phyloP scores from a whole-genome alignment of 2,797 vertebrate species.

The Limnodromus scolopaceus region DNA sequence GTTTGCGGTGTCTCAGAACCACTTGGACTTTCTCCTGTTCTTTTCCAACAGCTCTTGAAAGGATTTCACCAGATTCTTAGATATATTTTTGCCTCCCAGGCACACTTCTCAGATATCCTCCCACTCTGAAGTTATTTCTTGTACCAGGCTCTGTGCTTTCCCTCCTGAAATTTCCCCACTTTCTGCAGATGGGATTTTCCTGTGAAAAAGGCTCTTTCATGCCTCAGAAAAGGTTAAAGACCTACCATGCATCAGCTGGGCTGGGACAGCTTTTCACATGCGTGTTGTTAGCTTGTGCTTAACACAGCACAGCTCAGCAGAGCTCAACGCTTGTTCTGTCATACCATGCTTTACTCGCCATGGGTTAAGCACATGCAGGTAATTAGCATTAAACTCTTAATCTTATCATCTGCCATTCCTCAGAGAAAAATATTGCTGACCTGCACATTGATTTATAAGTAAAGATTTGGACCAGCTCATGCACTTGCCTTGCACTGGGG shows the following conservation, averaged over 20 bases:
- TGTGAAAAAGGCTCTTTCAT: neutral
- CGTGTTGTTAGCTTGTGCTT: neutral
- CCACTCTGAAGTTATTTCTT: conserved; percentile 1
- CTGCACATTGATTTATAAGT: neutral
- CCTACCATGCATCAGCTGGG: neutral
- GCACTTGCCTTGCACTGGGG: neutral
- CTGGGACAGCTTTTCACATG: neutral
- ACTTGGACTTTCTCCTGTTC: neutral
- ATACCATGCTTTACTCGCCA: neutral
- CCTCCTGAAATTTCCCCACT: neutral
- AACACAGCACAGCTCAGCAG: neutral
- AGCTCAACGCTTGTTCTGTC: neutral
- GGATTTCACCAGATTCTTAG: neutral
- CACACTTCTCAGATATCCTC: neutral
- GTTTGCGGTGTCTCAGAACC: neutral
- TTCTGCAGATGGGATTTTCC: neutral
- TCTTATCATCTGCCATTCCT: neutral
- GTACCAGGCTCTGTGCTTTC: neutral
- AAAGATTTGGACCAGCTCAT: neutral
- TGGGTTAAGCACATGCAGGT: neutral
- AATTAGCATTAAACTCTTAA: neutral
- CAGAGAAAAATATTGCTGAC: neutral
- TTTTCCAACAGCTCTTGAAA: neutral
- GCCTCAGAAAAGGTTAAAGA: neutral
- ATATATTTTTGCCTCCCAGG: neutral